These are phyloP conservation scores for Callimorpha dominula DNA, from an alignment of 2,888 invertebrate species.

Conservation along the genomic window DNA sequence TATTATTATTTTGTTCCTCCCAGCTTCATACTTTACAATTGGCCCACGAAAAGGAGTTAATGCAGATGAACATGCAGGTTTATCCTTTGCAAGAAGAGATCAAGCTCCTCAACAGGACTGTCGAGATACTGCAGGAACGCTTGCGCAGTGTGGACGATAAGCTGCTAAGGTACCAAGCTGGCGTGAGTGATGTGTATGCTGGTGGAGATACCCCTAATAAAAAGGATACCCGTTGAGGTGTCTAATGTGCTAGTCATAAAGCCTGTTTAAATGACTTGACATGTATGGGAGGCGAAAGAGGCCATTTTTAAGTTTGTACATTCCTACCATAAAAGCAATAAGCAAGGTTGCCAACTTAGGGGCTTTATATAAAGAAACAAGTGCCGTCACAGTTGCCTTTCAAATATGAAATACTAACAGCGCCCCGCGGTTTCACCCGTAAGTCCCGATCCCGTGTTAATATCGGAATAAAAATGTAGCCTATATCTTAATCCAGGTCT, in stretches of 20 bases:
- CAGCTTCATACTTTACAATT: constrained; percentile 92
- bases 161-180: constrained; percentile 68
- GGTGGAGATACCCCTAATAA: constrained; percentile 73
- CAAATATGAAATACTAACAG: no score
- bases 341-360: background rate
- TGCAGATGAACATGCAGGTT: constrained; percentile 88
- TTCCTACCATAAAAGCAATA: background rate
- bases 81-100: constrained; percentile 87
- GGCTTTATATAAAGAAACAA: background rate
- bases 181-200: constrained; percentile 65
- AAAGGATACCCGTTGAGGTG: constrained; percentile 56
- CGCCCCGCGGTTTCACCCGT: no score
- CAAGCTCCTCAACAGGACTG: constrained; percentile 86
- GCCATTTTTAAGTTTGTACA: background rate
- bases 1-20: background rate
- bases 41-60: constrained; percentile 90
- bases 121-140: constrained; percentile 81
- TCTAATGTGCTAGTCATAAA: constrained; percentile 8
- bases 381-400: no score
- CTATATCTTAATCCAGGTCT: no score
- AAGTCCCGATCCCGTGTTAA: no score
- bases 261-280: background rate
- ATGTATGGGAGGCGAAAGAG: background rate
- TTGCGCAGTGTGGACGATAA: constrained; percentile 74
- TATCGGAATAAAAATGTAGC: no score